Evolutionary conservation across 2,797 vertebrate genomes (phyloP).

Genomic region (Gobionotothen gibberifrons): DNA sequence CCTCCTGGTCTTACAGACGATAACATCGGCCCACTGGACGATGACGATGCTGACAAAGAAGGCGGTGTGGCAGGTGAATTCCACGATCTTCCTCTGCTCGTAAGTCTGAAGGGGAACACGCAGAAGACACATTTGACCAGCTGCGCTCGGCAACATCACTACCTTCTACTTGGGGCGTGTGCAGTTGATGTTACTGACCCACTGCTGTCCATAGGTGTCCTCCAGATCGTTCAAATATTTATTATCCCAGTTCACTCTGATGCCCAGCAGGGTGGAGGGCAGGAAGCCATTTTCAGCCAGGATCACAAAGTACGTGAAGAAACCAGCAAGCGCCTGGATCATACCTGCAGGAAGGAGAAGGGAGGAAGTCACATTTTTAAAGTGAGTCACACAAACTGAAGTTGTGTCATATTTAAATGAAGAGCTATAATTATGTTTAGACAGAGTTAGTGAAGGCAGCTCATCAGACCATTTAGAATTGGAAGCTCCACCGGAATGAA

Average conservation of each 20-base stretch:
- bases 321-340: conserved; percentile 96
- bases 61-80: conserved; percentile 96
- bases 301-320: conserved; percentile 97
- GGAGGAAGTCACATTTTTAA: background rate
- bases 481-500: conserved; percentile 36
- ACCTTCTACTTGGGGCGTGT: background rate
- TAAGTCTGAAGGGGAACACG: conserved; percentile 86
- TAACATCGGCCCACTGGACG: conserved; percentile 96
- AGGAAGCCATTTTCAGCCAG: conserved; percentile 96
- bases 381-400: background rate
- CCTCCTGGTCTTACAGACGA: conserved; percentile 97
- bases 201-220: conserved; percentile 97
- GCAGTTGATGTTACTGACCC: conserved; percentile 83
- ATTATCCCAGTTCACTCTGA: conserved; percentile 92
- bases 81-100: conserved; percentile 92
- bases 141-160: fast-evolving
- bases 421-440: background rate
- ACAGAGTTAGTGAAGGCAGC: background rate
- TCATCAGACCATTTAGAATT: conserved; percentile 5
- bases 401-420: background rate
- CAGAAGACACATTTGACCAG: background rate
- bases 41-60: conserved; percentile 97
- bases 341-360: conserved; percentile 84
- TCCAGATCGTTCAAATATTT: conserved; percentile 91
- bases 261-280: conserved; percentile 88